phyloP scores from a whole-genome alignment of 2,797 vertebrate species.

The Hypotaenidia okinawae region DNA sequence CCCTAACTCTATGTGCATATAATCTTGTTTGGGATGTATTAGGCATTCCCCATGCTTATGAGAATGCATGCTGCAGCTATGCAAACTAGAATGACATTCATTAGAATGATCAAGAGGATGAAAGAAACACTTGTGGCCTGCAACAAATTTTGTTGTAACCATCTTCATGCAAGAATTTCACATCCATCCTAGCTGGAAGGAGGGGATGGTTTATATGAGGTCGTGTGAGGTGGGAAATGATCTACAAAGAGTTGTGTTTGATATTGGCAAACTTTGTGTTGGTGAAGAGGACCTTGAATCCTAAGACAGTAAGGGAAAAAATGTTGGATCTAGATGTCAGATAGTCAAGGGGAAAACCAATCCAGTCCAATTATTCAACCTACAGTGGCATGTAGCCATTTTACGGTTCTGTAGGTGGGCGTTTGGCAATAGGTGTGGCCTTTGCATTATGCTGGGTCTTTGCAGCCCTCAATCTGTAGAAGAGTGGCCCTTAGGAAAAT shows the following conservation, averaged over 20 bases:
- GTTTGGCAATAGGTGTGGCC: neutral
- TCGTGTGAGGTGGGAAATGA: neutral
- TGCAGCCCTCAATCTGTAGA: neutral
- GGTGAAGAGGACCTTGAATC: neutral
- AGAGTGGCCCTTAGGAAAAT: neutral
- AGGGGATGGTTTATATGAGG: neutral
- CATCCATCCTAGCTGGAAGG: neutral
- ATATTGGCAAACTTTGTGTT: neutral
- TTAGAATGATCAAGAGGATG: neutral
- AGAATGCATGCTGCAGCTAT: neutral
- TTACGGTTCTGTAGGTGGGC: neutral
- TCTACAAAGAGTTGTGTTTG: neutral
- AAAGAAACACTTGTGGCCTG: neutral
- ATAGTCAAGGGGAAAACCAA: neutral
- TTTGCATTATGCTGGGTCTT: neutral
- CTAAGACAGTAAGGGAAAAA: neutral
- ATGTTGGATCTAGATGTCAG: neutral
- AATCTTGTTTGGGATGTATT: neutral
- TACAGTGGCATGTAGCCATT: neutral
- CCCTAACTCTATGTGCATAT: neutral
- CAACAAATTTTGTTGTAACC: neutral
- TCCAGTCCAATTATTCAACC: neutral
- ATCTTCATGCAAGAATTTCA: neutral
- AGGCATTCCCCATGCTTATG: neutral
- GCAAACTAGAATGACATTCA: neutral